Evolutionary conservation across 2,113 vertebrate species (phyloP).

Genomic region (Piaya cayana): DNA sequence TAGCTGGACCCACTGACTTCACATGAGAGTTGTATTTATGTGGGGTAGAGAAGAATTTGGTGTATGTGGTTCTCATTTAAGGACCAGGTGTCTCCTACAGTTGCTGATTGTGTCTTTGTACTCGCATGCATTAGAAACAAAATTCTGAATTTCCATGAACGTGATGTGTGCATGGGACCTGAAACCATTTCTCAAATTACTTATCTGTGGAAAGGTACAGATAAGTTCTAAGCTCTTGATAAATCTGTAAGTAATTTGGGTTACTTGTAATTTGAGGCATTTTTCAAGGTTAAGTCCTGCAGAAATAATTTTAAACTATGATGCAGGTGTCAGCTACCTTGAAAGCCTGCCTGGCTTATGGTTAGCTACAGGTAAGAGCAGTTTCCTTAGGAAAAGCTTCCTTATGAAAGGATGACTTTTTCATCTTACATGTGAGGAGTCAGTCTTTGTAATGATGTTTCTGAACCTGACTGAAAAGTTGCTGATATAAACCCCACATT

Average conservation of each 20-base stretch:
- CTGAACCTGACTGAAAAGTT: not conserved
- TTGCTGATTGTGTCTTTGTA: not conserved
- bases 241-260: not conserved
- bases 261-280: not conserved
- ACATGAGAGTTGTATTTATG: rapidly evolving
- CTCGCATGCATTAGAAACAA: not conserved
- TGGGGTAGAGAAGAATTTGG: not conserved
- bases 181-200: not conserved
- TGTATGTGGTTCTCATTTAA: not conserved
- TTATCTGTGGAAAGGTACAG: not conserved
- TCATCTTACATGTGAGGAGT: not conserved
- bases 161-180: not conserved
- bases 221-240: not conserved
- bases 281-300: not conserved
- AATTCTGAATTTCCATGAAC: not conserved
- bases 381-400: not conserved
- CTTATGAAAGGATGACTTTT: rapidly evolving
- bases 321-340: not conserved
- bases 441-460: not conserved
- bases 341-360: not conserved
- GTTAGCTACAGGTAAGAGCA: not conserved
- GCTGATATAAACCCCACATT: not conserved
- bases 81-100: not conserved
- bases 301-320: not conserved
- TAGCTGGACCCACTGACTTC: not conserved